Evolutionary conservation across 2,113 vertebrate genomes (phyloP), one percentile per base, ranked within the genome.

Genomic region (Odocoileus virginianus): DNA sequence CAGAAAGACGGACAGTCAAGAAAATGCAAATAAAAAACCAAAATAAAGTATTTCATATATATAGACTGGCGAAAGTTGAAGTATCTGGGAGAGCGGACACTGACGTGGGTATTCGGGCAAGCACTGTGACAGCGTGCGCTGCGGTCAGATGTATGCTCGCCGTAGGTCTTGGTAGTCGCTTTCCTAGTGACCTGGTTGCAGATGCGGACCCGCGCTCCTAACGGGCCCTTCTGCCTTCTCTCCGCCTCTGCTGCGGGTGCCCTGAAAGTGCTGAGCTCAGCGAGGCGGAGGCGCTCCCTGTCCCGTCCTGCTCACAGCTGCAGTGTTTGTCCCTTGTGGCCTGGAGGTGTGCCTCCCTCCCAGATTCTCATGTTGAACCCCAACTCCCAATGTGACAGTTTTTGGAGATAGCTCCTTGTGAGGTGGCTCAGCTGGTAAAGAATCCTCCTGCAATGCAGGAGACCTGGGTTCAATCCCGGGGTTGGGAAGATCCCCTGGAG

Each of bases 91-190:
- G 2, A 12, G n/a, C 5, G 1, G 3, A 23, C 23, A 3, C 67
- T 27, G 57, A 3, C 10, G 1, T 6, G n/a, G 67, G 67, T 23
- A 1, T 71, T 21, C 19, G 3, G 19, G 67, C 5, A 19, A 71
- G 67, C n/a, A 11, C n/a, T 5, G 33, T n/a, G 64, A 11, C 17
- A 0, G 64, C 64, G 10, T 10, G 9, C 4, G 0, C n/a, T 11
- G 3, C 1, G 15, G 30, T 33, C n/a, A 11, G n/a, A 36, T 1
- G 36, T 9, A 6, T 1, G 64, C n/a, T 71, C 0, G 2, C 67
- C n/a, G 6, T 11, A 0, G 3, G 19, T 1, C 19, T 19, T 12
- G 19, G 67, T 3, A 1, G 2, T 40, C 67, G 1, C 19, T 23
- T 19, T 3, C 5, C n/a, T 3, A 40, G 19, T 1, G 19, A 23